phyloP scores from a whole-genome alignment of 2,888 invertebrate genomes.

The Girardia tigrina region DNA sequence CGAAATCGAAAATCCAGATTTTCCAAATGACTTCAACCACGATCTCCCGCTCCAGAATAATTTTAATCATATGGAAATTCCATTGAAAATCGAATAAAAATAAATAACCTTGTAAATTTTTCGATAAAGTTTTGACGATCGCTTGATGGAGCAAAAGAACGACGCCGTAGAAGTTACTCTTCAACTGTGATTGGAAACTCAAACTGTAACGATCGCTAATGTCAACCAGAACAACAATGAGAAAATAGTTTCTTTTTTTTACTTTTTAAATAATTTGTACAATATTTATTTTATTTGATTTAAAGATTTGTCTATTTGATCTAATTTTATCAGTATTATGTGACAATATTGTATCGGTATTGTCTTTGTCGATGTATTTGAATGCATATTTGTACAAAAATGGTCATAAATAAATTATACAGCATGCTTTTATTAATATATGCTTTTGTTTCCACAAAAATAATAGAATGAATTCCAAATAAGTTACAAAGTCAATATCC shows the following conservation, averaged over 20 bases:
- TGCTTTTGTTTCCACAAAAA: too few species aligned
- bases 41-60: background rate
- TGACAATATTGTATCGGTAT: conserved; percentile 13
- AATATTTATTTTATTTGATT: conserved; percentile 7
- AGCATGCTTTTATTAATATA: conserved; percentile 5
- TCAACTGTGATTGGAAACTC: too few species aligned
- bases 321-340: background rate
- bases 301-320: conserved; percentile 15
- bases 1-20: background rate
- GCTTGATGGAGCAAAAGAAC: too few species aligned
- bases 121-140: too few species aligned
- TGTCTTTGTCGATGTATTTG: background rate
- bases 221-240: background rate
- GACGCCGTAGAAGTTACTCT: too few species aligned
- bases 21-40: background rate
- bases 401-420: conserved; percentile 23
- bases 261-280: background rate
- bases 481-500: too few species aligned
- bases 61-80: conserved; percentile 6
- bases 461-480: too few species aligned
- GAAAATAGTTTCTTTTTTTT: background rate
- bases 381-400: background rate
- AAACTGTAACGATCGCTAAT: background rate
- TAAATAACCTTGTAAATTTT: background rate
- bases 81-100: background rate